phyloP scores from a whole-genome alignment of 2,888 invertebrate species.

The Calliphora vomitoria region DNA sequence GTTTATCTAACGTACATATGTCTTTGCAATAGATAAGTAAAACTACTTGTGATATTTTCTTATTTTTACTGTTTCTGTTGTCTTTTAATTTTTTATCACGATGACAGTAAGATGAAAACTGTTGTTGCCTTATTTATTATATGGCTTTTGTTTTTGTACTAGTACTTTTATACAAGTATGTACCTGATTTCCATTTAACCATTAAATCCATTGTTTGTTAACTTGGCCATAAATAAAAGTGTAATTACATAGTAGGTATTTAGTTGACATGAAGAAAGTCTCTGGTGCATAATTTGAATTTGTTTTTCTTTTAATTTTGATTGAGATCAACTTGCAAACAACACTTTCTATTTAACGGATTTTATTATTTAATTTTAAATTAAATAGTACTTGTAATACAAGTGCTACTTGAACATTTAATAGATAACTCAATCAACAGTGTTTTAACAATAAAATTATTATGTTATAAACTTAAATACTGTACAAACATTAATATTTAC shows the following conservation, averaged over 20 bases:
- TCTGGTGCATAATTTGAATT: not conserved
- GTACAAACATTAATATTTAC: not conserved
- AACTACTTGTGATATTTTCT: not conserved
- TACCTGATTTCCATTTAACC: conserved; percentile 25
- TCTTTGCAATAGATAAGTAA: not conserved
- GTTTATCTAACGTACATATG: not conserved
- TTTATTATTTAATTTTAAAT: too few species aligned
- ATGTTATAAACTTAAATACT: not conserved
- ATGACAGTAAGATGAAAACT: conserved; percentile 24
- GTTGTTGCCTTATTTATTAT: not conserved
- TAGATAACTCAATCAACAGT: too few species aligned
- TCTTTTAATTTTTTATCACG: conserved; percentile 6
- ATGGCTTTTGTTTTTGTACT: not conserved
- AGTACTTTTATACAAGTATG: not conserved
- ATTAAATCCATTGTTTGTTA: conserved; percentile 3
- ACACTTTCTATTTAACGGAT: too few species aligned
- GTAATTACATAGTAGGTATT: not conserved
- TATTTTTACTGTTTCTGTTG: not conserved
- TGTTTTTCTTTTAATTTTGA: not conserved
- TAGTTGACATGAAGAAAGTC: not conserved
- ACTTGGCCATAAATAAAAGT: not conserved
- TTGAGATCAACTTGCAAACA: not conserved
- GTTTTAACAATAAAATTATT: too few species aligned
- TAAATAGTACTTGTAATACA: too few species aligned
- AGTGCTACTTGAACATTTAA: too few species aligned